A percentile compares a stretch with the other conserved stretches of the same genome.
Conservation (phyloP, 2,888 invertebrate species). For the Lochmaea crataegi region DNA sequence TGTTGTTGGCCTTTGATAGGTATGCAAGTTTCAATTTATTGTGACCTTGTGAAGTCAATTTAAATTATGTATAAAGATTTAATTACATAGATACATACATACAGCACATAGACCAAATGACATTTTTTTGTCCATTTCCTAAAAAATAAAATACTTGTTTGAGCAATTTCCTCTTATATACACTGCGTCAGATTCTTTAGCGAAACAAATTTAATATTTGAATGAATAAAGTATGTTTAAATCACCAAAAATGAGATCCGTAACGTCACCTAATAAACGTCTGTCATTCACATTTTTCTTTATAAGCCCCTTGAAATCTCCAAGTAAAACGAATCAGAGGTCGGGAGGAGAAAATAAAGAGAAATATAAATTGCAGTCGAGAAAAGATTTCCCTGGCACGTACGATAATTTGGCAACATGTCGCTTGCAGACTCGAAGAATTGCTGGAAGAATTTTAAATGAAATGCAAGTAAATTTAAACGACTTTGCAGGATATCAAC, state of each 20-base stretch:
- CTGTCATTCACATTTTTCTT: conserved; percentile 17
- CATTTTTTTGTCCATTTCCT: too few relatives aligned
- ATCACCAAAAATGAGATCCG: neutral
- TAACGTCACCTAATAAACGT: conserved; percentile 13
- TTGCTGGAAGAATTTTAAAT: conserved; percentile 31
- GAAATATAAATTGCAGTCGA: conserved; percentile 35
- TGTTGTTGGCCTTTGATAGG: too few relatives aligned
- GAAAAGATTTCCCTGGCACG: conserved; percentile 40
- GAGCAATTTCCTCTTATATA: neutral
- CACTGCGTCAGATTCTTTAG: neutral
- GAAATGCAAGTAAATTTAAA: conserved; percentile 36
- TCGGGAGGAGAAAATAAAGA: conserved; percentile 32
- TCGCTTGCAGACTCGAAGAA: conserved; percentile 37
- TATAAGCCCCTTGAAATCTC: conserved; percentile 1
- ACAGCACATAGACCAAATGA: too few relatives aligned
- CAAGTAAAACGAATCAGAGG: conserved; percentile 19
- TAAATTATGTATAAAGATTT: too few relatives aligned
- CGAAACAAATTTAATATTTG: neutral
- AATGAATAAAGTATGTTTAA: neutral
- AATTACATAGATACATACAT: too few relatives aligned
- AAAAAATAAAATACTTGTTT: too few relatives aligned
- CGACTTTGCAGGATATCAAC: conserved; percentile 11
- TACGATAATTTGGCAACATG: conserved; percentile 46
- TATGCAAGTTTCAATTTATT: too few relatives aligned
- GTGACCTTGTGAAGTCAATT: too few relatives aligned